Conservation (phyloP, 2,888 invertebrate genomes). For the Ichneumon xanthorius region DNA sequence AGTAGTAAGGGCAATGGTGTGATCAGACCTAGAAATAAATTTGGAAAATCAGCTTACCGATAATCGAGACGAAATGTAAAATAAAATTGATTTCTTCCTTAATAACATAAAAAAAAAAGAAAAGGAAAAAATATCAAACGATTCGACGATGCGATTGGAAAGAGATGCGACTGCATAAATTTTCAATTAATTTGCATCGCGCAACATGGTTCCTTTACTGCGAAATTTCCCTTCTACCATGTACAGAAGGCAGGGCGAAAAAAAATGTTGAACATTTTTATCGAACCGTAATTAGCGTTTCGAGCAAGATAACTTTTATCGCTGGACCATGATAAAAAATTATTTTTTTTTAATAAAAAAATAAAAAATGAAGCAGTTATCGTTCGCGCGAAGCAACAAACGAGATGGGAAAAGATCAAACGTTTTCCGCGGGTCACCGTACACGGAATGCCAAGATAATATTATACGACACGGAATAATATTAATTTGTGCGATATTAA, state of each 20-base stretch:
- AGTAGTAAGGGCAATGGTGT: neutral
- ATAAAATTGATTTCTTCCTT: neutral
- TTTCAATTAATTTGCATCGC: neutral
- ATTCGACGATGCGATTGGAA: neutral
- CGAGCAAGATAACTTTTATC: neutral
- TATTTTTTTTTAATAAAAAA: neutral
- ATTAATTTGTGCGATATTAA: neutral
- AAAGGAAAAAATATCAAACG: neutral
- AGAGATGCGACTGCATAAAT: neutral
- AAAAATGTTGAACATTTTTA: neutral
- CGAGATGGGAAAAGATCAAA: neutral
- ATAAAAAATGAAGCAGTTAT: neutral
- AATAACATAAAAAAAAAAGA: neutral
- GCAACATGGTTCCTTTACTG: neutral
- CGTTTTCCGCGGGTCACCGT: neutral
- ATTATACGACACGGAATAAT: neutral
- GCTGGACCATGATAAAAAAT: neutral
- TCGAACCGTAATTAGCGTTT: neutral
- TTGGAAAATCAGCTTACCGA: neutral
- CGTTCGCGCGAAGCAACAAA: too few species aligned
- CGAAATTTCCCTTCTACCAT: neutral
- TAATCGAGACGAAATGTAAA: neutral
- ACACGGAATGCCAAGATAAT: neutral
- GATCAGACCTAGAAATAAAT: neutral
- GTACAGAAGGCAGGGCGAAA: neutral